Base-by-base conservation (phyloP, 37 sponge, comb jelly and placozoan species). In the Spongia lamella region DNA sequence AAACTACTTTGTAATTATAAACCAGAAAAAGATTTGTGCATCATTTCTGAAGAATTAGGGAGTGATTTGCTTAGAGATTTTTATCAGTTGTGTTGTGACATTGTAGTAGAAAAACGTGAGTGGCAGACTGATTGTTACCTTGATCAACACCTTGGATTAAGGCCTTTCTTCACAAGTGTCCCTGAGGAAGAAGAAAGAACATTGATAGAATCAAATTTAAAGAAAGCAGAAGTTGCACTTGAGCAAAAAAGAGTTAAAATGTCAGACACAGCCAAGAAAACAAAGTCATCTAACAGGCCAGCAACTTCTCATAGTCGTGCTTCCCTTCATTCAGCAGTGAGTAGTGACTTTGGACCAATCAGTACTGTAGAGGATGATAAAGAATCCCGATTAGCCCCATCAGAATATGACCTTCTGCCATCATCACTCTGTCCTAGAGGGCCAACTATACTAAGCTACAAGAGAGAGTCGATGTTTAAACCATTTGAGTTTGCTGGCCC, bases 41-140 rank as follows among this genome's bases (percentile, higher is more conserved):
- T n/a, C n/a, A n/a, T 77, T 22, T 61, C 86, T 17, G 67, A 40
- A 2, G 70, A 72, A 17, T 61, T 94, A 68, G 84, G 62, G 32
- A 58, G 53, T 17, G 40, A 64, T 13, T 36, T 94, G 52, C 56
- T 37, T 20, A 36, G 43, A 33, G 69, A 73, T 27, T 81, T 72
- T 52, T 27, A 73, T 3, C 63, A 80, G 0, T 79, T 94, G 27
- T 30, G 75, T 21, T 36, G 21, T 7, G 82, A 87, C 58, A 59
- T 58, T 20, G 68, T 78, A 0, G 64, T 82, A 16, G 86, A 83
- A n/a, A 80, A 61, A 36, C 59, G 93, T 24, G 75, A 88, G 86
- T 94, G 95, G 95, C 95, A 94, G 68, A 94, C 95, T n/a, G 89
- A 85, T 35, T 82, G 82, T 63, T 90, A 90, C 78, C 49, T 79